Evolutionary conservation across 2,888 invertebrate species (phyloP).

Genomic region (Alcis repandata): DNA sequence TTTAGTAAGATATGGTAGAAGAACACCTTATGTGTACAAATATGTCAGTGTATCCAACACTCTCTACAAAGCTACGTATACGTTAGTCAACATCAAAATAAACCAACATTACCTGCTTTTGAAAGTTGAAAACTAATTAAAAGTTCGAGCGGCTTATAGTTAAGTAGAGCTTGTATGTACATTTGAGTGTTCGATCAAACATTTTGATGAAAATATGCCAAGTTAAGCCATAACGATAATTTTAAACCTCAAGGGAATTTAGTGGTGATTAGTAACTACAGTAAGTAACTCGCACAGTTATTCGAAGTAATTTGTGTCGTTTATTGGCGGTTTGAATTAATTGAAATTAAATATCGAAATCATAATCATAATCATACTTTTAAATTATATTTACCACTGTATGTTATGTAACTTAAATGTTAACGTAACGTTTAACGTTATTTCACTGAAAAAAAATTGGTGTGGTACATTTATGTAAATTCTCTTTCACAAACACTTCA

Average conservation of each 20-base stretch:
- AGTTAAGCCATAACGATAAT: constrained; percentile 6
- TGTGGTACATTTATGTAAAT: too few relatives aligned
- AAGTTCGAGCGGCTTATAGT: constrained; percentile 3
- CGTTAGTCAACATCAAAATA: constrained; percentile 1
- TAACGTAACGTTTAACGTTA: too few relatives aligned
- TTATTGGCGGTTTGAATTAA: not conserved
- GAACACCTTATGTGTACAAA: too few relatives aligned
- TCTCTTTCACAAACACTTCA: too few relatives aligned
- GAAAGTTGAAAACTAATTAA: constrained; percentile 18
- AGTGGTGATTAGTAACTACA: not conserved
- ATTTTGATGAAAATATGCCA: constrained; percentile 8
- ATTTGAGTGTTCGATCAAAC: constrained; percentile 8
- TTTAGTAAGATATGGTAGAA: too few relatives aligned
- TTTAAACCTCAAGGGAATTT: constrained; percentile 9
- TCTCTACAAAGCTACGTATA: too few relatives aligned
- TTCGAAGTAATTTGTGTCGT: not conserved
- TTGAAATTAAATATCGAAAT: not conserved
- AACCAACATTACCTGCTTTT: constrained; percentile 10
- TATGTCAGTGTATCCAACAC: too few relatives aligned
- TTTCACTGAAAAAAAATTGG: too few relatives aligned
- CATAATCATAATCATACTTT: too few relatives aligned
- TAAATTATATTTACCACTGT: too few relatives aligned
- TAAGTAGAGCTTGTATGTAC: constrained; percentile 3
- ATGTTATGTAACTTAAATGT: too few relatives aligned
- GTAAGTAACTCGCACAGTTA: not conserved